phyloP scores from a whole-genome alignment of 1,140 invertebrate genomes.

The Dinothrombium tinctorium region DNA sequence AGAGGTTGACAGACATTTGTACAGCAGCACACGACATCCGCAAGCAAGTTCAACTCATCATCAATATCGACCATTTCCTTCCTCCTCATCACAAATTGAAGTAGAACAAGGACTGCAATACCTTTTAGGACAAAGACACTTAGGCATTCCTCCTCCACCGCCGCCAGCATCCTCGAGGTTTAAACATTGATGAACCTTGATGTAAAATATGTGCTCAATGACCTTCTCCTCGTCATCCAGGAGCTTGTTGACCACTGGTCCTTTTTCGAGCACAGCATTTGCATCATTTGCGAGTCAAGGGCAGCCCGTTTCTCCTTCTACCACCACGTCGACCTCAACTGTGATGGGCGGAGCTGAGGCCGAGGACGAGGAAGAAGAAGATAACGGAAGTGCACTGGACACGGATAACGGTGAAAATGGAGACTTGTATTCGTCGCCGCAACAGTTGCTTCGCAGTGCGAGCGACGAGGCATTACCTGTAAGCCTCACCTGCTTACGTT shows the following conservation, averaged over 20 bases:
- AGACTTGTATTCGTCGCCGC: conserved; percentile 6
- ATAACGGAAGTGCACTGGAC: conserved; percentile 10
- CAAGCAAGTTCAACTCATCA: background rate
- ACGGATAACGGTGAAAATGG: conserved; percentile 6
- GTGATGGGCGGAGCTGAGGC: conserved; percentile 23
- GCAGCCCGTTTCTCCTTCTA: conserved; percentile 24
- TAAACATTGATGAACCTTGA: too few relatives aligned
- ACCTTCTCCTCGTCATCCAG: background rate
- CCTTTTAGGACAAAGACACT: background rate
- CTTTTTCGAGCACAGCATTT: background rate
- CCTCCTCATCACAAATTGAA: background rate
- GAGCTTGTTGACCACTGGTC: background rate
- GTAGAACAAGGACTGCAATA: background rate
- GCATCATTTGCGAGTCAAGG: background rate
- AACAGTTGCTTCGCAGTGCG: conserved; percentile 41
- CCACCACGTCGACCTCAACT: conserved; percentile 21
- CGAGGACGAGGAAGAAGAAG: conserved; percentile 56
- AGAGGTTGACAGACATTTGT: conserved; percentile 54
- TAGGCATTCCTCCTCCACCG: conserved; percentile 1
- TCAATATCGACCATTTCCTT: background rate
- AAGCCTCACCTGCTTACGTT: conserved; percentile 3
- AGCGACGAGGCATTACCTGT: conserved; percentile 50
- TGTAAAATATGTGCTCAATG: background rate
- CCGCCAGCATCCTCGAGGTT: conserved; percentile 6
- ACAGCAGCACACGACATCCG: conserved; percentile 24